These are phyloP conservation scores for Characodon lateralis DNA, from an alignment of 2,797 vertebrate species.

Conservation along the genomic window DNA sequence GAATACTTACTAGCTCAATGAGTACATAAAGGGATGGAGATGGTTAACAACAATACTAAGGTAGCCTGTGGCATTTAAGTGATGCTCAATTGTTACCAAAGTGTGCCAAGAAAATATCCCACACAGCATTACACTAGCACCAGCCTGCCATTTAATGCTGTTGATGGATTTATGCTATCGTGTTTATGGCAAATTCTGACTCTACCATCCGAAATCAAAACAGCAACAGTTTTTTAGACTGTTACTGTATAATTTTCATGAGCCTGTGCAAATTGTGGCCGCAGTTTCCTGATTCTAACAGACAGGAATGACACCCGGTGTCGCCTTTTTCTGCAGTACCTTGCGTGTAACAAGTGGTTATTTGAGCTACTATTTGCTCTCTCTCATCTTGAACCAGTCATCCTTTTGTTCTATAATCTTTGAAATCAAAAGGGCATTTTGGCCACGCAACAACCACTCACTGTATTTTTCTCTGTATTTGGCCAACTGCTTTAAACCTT, in stretches of 20 bases:
- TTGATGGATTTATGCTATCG: not conserved
- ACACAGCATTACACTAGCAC: not conserved
- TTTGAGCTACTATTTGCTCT: not conserved
- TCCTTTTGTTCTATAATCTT: not conserved
- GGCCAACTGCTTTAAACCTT: not conserved
- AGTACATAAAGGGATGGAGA: too few relatives aligned
- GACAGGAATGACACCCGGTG: too few relatives aligned
- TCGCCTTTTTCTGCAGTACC: not conserved
- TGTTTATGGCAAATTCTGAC: not conserved
- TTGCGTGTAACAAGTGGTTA: not conserved
- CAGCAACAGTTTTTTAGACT: not conserved
- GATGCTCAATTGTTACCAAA: not conserved
- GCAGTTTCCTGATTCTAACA: too few relatives aligned
- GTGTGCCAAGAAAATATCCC: too few relatives aligned
- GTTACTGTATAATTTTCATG: too few relatives aligned
- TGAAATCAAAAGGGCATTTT: not conserved
- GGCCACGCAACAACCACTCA: not conserved
- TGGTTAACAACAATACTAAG: too few relatives aligned
- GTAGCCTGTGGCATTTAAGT: not conserved
- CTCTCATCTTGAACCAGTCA: not conserved
- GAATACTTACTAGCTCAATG: too few relatives aligned
- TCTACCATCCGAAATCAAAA: not conserved
- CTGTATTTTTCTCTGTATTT: not conserved
- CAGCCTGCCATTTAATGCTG: not conserved
- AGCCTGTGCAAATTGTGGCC: too few relatives aligned